Evolutionary conservation across 2,797 vertebrate species (phyloP), one percentile per base, ranked within the genome.

Genomic region (Hippocampus kuda): DNA sequence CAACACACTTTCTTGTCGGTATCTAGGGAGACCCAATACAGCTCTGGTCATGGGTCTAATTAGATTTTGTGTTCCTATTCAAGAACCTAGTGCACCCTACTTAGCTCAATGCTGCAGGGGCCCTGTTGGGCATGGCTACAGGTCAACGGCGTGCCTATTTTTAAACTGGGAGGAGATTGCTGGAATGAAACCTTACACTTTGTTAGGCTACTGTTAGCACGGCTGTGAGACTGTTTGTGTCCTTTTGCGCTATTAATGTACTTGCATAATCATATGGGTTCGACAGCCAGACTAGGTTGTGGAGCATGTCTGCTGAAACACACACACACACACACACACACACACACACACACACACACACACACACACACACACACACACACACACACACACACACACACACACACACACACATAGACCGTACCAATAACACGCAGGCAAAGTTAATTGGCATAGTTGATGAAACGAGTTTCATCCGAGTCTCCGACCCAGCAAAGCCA

Each of bases 151-250:
- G 71, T 27, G 59, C 46, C 84, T 86, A 91, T 91, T 88, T 89
- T 88, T 87, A 88, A 84, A 85, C 80, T 15, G 24, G 67, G 65
- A 73, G 76, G 1, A 64, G 74, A 73, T 83, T 72, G 72, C 80
- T 79, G 79, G 80, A 83, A 73, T 65, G 90, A 85, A 91, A 91
- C 71, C 16, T 44, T 82, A 91, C 75, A 81, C 88, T 72, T 68
- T 79, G 77, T 87, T 75, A 57, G 51, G 53, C 51, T 67, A 73
- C 85, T 79, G 76, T 81, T 77, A 66, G 67, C 74, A n/a, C n/a
- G n/a, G 15, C 64, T 74, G 68, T 70, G 65, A 65, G 68, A 63
- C 38, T 74, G 49, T 56, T 10, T 61, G 66, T 77, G 68, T 68
- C 57, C 26, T 44, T 66, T 65, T 48, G 26, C 3, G 63, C 63